These are phyloP conservation scores for Episyrphus balteatus DNA, from an alignment of 1,140 invertebrate genomes.

Conservation along the genomic window DNA sequence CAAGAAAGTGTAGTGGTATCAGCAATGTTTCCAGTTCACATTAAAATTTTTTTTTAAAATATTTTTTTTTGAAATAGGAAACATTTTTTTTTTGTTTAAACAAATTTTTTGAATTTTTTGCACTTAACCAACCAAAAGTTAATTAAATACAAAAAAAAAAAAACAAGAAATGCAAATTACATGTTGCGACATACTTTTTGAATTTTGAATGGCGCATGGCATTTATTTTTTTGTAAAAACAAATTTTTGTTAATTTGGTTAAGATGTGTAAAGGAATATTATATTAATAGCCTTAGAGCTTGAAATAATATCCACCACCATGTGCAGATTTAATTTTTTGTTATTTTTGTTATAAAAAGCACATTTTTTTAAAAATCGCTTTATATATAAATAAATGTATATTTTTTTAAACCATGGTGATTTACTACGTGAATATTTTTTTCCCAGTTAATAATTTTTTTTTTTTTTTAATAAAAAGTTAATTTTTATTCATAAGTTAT, in stretches of 20 bases:
- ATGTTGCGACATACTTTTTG: background rate
- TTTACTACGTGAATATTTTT: background rate
- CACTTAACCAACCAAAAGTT: background rate
- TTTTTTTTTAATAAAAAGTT: no score
- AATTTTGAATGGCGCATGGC: background rate
- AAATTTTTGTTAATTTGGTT: background rate
- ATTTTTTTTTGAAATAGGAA: no score
- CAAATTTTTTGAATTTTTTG: background rate
- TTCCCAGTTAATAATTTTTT: background rate
- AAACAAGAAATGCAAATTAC: background rate
- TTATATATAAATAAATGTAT: background rate
- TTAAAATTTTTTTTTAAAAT: no score
- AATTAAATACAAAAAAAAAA: slow-evolving; percentile 12
- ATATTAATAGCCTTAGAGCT: no score
- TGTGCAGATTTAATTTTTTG: no score
- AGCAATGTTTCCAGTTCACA: no score
- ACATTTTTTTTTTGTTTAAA: no score
- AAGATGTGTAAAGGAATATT: background rate
- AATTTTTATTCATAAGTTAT: no score
- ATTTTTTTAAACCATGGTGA: background rate
- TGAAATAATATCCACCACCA: no score
- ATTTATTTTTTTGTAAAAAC: background rate
- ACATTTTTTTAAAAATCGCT: background rate
- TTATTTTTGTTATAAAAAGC: no score
- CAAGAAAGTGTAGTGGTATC: no score